phyloP scores from a whole-genome alignment of 2,888 invertebrate genomes.

The Hetaerina titia region DNA sequence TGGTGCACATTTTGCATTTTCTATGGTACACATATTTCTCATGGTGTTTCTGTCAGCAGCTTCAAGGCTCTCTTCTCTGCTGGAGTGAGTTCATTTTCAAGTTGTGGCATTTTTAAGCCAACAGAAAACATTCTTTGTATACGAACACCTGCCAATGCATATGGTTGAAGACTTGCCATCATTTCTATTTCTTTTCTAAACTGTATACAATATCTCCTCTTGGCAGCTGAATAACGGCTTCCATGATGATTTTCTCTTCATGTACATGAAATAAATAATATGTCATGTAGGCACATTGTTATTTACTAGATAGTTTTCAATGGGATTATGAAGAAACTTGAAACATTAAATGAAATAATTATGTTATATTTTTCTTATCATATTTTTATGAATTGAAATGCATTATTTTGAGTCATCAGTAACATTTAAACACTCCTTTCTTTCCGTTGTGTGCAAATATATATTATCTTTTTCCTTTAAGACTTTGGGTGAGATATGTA shows the following conservation, averaged over 20 bases:
- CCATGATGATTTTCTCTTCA: background rate
- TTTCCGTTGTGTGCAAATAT: background rate
- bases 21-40: background rate
- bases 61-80: slow-evolving; percentile 18
- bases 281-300: background rate
- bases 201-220: background rate
- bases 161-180: slow-evolving; percentile 30
- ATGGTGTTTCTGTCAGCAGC: background rate
- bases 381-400: background rate
- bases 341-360: background rate
- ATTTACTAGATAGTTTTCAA: background rate
- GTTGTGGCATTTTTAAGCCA: slow-evolving; percentile 44
- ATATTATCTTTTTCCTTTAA: too few relatives aligned
- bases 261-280: background rate
- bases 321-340: background rate
- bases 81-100: background rate
- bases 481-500: too few relatives aligned
- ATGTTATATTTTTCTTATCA: background rate
- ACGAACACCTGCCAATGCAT: slow-evolving; percentile 53
- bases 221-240: background rate
- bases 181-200: slow-evolving; percentile 52
- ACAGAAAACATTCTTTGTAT: slow-evolving; percentile 49
- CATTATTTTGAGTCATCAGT: background rate
- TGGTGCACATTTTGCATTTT: too few relatives aligned
- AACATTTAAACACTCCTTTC: background rate